phyloP scores from a whole-genome alignment of 2,113 vertebrate species.

The Drymodes brunneopygia region DNA sequence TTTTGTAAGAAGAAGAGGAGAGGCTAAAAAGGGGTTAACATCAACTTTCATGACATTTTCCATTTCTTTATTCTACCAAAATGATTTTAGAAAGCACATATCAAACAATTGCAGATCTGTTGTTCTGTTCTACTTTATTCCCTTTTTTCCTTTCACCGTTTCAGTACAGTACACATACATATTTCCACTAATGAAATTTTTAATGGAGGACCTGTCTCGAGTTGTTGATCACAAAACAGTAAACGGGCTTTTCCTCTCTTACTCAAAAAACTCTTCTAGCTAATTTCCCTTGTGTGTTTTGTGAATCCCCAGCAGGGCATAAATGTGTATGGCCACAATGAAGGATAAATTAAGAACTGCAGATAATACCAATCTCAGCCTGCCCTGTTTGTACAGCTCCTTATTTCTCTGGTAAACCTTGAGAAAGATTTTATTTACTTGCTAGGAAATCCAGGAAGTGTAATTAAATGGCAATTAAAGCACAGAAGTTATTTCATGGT shows the following conservation, averaged over 20 bases:
- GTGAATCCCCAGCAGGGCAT: neutral
- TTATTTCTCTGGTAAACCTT: neutral
- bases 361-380: neutral
- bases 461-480: constrained; percentile 76
- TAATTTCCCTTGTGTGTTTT: neutral
- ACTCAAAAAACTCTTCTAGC: neutral
- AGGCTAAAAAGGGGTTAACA: neutral
- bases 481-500: constrained; percentile 62
- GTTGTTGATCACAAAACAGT: neutral
- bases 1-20: neutral
- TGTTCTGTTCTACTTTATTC: neutral
- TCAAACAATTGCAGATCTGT: neutral
- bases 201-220: neutral
- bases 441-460: constrained; percentile 51
- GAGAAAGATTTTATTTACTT: constrained; percentile 46
- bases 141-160: neutral
- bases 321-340: neutral
- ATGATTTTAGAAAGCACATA: neutral
- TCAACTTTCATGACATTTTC: neutral
- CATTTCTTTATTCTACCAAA: neutral
- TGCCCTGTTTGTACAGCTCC: neutral
- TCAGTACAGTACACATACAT: neutral
- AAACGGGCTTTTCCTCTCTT: neutral
- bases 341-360: neutral
- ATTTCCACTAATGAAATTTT: neutral